Conservation (phyloP, 2,797 vertebrate genomes). For the Cheracebus regulus region DNA sequence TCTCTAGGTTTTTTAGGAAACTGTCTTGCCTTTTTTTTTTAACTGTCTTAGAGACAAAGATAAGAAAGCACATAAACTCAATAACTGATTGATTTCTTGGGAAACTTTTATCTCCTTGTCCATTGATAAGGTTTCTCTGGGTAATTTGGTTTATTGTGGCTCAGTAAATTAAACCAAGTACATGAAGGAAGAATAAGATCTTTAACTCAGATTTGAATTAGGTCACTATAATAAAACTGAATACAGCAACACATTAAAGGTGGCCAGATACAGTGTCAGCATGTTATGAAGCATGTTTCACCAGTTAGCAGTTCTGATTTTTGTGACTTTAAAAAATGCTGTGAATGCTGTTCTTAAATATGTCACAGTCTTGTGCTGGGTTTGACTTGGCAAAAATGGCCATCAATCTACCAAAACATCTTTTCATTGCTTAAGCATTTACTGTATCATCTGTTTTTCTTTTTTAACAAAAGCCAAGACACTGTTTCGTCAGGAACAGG, state of each 20-base stretch:
- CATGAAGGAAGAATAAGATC: neutral
- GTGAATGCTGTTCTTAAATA: conserved; percentile 8
- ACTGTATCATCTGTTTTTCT: neutral
- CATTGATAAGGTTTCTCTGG: conserved; percentile 15
- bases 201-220: neutral
- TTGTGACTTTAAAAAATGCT: conserved; percentile 24
- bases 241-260: neutral
- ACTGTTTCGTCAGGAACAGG: neutral
- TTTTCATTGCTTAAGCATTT: neutral
- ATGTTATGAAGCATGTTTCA: neutral
- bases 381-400: neutral
- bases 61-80: neutral
- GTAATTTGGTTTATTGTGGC: conserved; percentile 31
- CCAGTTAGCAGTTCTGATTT: neutral
- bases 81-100: conserved; percentile 32
- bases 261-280: neutral
- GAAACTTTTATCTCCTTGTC: conserved; percentile 4
- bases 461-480: neutral
- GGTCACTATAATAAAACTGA: conserved; percentile 4
- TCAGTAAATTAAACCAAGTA: conserved; percentile 43
- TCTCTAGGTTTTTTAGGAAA: neutral
- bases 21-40: neutral
- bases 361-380: neutral
- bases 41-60: conserved; percentile 30
- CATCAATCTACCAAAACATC: neutral